Evolutionary conservation across 1,140 invertebrate species (phyloP), one percentile per base, ranked within the genome.

Genomic region (Octopus sinensis): DNA sequence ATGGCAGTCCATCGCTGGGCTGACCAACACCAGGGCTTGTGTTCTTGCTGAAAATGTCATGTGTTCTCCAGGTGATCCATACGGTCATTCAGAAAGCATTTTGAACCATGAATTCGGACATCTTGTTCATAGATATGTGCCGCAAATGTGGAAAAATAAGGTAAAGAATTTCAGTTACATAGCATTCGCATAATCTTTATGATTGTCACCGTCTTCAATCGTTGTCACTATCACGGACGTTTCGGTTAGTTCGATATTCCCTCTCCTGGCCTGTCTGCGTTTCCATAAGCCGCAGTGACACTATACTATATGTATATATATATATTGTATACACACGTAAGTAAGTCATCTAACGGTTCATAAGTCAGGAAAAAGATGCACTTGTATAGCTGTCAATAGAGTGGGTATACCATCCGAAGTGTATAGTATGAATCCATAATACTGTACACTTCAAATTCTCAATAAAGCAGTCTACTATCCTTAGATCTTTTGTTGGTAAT

Each of bases 71-170:
- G 53, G 76, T 23, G 84, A 84, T 51, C 79, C 82, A 1, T 82
- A 84, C 17, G 13, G 52, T 13, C 81, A 82, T 56, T 3, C 54
- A 62, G 79, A 83, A 17, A 84, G 83, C 76, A 80, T 84, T n/a
- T 53, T 83, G 6, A 79, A 77, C 10, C 84, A 84, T 56, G 84
- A 84, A 52, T 84, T 84, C 73, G 82, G 78, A 30, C 84, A 84
- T 76, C 71, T 82, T 7, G 43, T 83, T 30, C 52, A 80, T 53
- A 54, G 23, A 13, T 79, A 79, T 43, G 76, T 82, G 82, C 81
- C 82, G 62, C 30, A 53, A n/a, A 51, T n/a, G 12, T 82, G 81
- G 79, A 68, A 78, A 76, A 77, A 82, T 56, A 80, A 81, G 82
- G 84, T 84, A 75, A n/a, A n/a, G 71, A 77, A 4, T 30, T 43